Base-by-base conservation (phyloP, 37 sponge, comb jelly and placozoan species). In the Beroe forskalii region DNA sequence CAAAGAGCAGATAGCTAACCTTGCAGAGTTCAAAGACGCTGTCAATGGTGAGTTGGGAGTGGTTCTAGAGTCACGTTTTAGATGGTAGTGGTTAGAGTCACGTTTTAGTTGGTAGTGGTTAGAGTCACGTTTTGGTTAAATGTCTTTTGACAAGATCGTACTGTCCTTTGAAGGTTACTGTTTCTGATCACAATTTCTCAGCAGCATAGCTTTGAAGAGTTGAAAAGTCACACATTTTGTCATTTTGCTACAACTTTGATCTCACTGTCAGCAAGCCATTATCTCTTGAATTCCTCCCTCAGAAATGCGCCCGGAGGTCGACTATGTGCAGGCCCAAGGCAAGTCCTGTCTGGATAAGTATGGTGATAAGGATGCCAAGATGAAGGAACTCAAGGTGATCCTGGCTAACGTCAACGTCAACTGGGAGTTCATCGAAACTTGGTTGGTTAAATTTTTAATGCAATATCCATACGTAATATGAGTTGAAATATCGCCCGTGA, bases 261-360 rank as follows among this genome's bases (percentile, higher is more conserved):
- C n/a, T n/a, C n/a, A n/a, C n/a, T n/a, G n/a, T n/a, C n/a, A n/a
- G n/a, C n/a, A n/a, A n/a, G n/a, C n/a, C n/a, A n/a, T n/a, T n/a
- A n/a, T n/a, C n/a, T n/a, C n/a, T n/a, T n/a, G n/a, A n/a, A 9
- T 3, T 37, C 75, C 20, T 32, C 30, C 39, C 75, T 38, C 75
- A 72, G 75, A 72, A 39, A 72, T 72, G 75, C 23, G 75, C 14
- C 75, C 75, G 8, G 75, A 72, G 75, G 35, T 72, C 12, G 75
- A 72, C 14, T 72, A 72, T 39, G 75, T 72, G 8, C 75, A 72
- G 75, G 35, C 23, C 75, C 75, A 72, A 37, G 75, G 75, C 1
- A 72, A 72, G 75, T 32, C 75, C 39, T 72, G 75, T 72, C 75
- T 72, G 36, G 75, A 72, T 37, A 72, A 72, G 75, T 72, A 72